phyloP scores from a whole-genome alignment of 2,888 invertebrate species.

The Dolichomitus sp. region DNA sequence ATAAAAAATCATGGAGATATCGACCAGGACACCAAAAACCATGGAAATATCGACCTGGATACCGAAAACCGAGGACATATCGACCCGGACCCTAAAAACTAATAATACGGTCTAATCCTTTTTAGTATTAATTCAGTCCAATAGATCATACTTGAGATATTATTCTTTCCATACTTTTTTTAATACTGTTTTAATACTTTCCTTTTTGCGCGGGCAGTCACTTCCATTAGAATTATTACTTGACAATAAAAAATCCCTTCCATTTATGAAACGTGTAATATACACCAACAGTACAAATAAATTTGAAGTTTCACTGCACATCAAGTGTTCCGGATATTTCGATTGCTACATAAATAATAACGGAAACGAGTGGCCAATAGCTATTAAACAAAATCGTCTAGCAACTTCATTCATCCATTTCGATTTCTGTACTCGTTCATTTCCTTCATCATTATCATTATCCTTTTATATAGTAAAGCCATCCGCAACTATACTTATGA shows the following conservation, averaged over 20 bases:
- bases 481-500: constrained; percentile 47
- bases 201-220: too few species aligned
- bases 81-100: too few species aligned
- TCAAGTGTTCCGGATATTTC: neutral
- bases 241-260: neutral
- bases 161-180: too few species aligned
- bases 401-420: constrained; percentile 27
- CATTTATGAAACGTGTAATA: neutral
- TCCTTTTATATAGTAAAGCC: constrained; percentile 19
- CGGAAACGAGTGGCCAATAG: neutral
- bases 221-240: neutral
- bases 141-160: too few species aligned
- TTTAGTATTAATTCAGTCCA: too few species aligned
- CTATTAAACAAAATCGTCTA: neutral
- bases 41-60: too few species aligned
- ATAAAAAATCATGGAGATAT: too few species aligned
- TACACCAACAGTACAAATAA: neutral
- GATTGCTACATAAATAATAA: constrained; percentile 5
- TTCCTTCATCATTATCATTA: constrained; percentile 47
- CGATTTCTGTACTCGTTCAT: constrained; percentile 19
- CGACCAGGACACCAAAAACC: too few species aligned
- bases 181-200: too few species aligned
- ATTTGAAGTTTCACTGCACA: neutral
- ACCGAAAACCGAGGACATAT: too few species aligned
- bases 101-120: too few species aligned